phyloP scores from a whole-genome alignment of 2,888 invertebrate genomes.

The Venusia cambrica region DNA sequence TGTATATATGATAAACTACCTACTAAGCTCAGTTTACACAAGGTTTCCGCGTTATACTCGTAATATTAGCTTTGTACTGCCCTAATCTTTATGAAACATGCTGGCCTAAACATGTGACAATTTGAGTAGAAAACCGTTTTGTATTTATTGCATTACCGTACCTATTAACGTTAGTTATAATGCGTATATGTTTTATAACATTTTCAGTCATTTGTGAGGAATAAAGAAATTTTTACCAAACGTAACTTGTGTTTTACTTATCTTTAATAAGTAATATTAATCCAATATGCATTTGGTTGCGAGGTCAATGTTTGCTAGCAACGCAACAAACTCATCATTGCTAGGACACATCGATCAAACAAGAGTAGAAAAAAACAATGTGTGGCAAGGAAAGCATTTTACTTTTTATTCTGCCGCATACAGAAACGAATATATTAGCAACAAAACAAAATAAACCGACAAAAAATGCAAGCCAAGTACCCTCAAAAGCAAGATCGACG shows the following conservation, averaged over 20 bases:
- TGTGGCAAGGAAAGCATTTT: not conserved
- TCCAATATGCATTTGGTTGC: too few relatives aligned
- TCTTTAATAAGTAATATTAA: too few relatives aligned
- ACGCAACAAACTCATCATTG: constrained; percentile 4
- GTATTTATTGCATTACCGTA: constrained; percentile 62
- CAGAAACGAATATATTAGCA: too few relatives aligned
- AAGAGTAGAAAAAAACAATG: not conserved
- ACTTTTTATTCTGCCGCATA: too few relatives aligned
- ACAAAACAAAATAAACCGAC: not conserved
- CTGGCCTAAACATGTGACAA: constrained; percentile 30
- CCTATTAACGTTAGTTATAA: constrained; percentile 68
- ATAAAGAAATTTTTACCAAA: constrained; percentile 78
- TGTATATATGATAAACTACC: too few relatives aligned
- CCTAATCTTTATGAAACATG: not conserved
- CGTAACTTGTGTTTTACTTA: constrained; percentile 29
- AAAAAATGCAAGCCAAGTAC: constrained; percentile 55
- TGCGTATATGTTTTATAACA: constrained; percentile 77
- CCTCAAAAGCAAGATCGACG: constrained; percentile 44
- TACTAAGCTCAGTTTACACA: too few relatives aligned
- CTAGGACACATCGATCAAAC: constrained; percentile 7
- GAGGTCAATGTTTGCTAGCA: not conserved
- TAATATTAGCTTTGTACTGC: too few relatives aligned
- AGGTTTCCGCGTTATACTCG: too few relatives aligned
- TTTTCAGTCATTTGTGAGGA: constrained; percentile 78
- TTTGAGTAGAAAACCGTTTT: constrained; percentile 43